These are phyloP conservation scores for Sciurus vulgaris DNA, from an alignment of 2,797 vertebrate species.

Conservation along the genomic window DNA sequence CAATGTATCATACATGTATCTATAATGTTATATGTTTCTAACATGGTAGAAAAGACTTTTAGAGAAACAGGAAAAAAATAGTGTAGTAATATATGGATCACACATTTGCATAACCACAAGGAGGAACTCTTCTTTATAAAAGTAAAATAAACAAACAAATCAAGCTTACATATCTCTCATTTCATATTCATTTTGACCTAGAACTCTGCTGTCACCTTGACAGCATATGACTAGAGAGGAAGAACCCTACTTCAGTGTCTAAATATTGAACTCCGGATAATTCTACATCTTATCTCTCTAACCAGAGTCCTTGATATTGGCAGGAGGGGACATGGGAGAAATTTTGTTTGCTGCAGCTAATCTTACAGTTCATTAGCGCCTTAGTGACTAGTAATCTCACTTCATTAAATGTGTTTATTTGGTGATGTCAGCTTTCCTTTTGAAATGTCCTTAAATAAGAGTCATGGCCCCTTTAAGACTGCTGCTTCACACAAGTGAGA, in stretches of 20 bases:
- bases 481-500: conserved; percentile 41
- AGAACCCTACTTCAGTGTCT: conserved; percentile 50
- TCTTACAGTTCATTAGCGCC: conserved; percentile 83
- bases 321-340: conserved; percentile 77
- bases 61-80: not conserved
- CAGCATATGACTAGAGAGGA: not conserved
- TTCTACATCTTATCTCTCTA: conserved; percentile 72
- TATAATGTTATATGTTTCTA: not conserved
- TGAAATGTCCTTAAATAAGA: conserved; percentile 82
- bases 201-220: conserved; percentile 76
- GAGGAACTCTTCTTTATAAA: not conserved
- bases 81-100: not conserved
- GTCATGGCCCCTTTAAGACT: conserved; percentile 58
- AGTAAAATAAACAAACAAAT: not conserved
- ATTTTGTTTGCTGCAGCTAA: conserved; percentile 81
- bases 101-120: not conserved
- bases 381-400: conserved; percentile 84
- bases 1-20: not conserved
- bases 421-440: conserved; percentile 76
- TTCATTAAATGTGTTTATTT: conserved; percentile 87
- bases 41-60: not conserved
- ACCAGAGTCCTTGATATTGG: conserved; percentile 77
- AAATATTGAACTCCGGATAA: conserved; percentile 75
- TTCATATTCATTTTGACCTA: conserved; percentile 64
- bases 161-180: conserved; percentile 47